Evolutionary conservation across 2,797 vertebrate genomes (phyloP).

Genomic region (Novumbra hubbsi): DNA sequence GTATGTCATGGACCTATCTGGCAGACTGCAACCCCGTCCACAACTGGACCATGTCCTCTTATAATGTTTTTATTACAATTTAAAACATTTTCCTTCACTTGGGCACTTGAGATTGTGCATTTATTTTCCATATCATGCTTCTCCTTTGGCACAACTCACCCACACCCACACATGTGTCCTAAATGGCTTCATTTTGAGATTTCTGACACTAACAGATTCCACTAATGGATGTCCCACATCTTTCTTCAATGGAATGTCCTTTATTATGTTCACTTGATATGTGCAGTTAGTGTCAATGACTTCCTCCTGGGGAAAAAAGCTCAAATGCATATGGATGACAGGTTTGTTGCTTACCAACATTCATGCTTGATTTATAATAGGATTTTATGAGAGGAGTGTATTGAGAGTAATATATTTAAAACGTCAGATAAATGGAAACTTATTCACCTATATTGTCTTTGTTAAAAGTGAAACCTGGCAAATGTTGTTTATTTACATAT

Average conservation of each 20-base stretch:
- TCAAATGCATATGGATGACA: conserved; percentile 1
- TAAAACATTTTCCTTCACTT: no score
- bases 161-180: no score
- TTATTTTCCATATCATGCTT: background rate
- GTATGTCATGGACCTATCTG: no score
- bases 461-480: background rate
- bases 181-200: background rate
- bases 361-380: conserved; percentile 17
- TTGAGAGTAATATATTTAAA: conserved; percentile 15
- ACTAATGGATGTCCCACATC: no score
- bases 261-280: background rate
- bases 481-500: background rate
- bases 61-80: no score
- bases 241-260: background rate
- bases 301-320: background rate
- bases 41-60: no score
- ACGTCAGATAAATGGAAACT: conserved; percentile 10
- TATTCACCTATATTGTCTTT: background rate
- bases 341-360: background rate
- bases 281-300: background rate
- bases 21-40: no score
- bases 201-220: background rate
- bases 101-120: no score
- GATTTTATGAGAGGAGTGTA: background rate
- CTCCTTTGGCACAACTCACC: conserved; percentile 1